Evolutionary conservation across 2,797 vertebrate species (phyloP).

Genomic region (Bradypus variegatus): DNA sequence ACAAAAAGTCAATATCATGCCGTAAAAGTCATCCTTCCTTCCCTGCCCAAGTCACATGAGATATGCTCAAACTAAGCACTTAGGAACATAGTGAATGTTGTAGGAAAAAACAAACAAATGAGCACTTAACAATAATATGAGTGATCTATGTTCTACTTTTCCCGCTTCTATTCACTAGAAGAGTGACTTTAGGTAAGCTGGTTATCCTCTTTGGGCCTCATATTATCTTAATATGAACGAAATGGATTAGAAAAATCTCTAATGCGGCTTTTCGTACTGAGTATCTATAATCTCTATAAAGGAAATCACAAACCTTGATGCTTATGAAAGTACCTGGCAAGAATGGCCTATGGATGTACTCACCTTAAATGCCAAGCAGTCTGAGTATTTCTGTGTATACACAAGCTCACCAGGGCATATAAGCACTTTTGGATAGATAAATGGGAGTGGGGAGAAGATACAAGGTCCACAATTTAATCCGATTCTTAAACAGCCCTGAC

Average conservation of each 20-base stretch:
- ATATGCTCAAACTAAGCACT: background rate
- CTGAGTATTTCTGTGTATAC: background rate
- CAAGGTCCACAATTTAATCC: background rate
- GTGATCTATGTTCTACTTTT: background rate
- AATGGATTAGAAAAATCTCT: background rate
- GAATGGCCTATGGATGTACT: background rate
- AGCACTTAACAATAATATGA: background rate
- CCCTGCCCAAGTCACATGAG: background rate
- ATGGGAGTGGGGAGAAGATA: background rate
- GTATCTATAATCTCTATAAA: background rate
- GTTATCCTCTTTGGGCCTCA: background rate
- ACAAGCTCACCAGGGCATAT: background rate
- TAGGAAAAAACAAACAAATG: background rate
- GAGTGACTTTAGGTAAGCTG: background rate
- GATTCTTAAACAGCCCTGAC: background rate
- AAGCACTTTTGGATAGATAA: background rate
- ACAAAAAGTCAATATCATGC: background rate
- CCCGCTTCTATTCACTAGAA: background rate
- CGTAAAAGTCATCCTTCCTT: background rate
- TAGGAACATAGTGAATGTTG: rapidly evolving
- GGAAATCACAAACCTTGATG: background rate
- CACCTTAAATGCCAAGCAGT: background rate
- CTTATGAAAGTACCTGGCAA: background rate
- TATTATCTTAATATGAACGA: background rate
- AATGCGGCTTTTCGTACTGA: background rate